Evolutionary conservation across 2,888 invertebrate genomes (phyloP), one percentile per base, ranked within the genome.

Genomic region (Nomada fabriciana): DNA sequence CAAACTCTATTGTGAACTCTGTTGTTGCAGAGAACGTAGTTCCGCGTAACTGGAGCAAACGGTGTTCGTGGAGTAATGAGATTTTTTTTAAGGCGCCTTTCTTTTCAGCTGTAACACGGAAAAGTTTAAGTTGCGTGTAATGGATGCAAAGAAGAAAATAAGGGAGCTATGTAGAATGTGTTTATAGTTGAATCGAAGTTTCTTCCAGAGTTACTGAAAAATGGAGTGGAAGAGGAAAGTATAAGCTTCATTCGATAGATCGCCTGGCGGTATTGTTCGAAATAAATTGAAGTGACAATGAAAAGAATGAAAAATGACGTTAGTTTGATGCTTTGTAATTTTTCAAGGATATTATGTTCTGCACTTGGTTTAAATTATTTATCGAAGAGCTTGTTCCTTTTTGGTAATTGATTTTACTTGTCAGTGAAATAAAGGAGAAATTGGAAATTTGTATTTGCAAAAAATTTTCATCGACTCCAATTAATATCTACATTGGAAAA

Each of bases 1-100:
- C 55, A 65, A 43, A 73, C 53, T 73, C 55, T 43, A 42, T 47
- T 23, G 50, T 23, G 61, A 67, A 52, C 50, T 71, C 23, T 25
- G 53, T 53, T 67, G 67, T 36, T 23, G 23, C 20, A 13, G 11
- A 68, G 42, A 11, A 36, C 18, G 36, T 15, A 18, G 23, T 68
- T 36, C 15, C 18, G 4, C 9, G 29, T 52, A 67, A 52, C 53
- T 20, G 20, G 67, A 36, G 36, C 67, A 67, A 55, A 68, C 55
- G 53, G 15, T 36, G 53, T 20, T 15, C n/a, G 15, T 36, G 52
- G 29, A 20, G 52, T 68, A 68, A 68, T 13, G 55, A 55, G 55
- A 68, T 68, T 67, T 61, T 55, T 55, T 36, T 42, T 5, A 55
- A 53, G 53, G 15, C 52, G 13, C 42, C 11, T 23, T 18, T 13